Evolutionary conservation across 2,113 vertebrate genomes (phyloP).

Genomic region (Lethenteron camtschaticum): DNA sequence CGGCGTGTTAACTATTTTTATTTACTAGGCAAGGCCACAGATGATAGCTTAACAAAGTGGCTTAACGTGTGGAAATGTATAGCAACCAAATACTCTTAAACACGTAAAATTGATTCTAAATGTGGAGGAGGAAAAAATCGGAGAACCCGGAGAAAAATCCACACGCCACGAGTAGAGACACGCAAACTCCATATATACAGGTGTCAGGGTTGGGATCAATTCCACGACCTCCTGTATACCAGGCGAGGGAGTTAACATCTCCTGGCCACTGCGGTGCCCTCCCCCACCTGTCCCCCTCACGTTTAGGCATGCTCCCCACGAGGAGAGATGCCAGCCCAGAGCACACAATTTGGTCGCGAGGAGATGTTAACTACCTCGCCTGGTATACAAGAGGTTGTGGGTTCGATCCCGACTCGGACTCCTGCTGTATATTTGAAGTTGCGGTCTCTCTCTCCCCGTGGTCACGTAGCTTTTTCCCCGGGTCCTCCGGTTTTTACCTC

Average conservation of each 20-base stretch:
- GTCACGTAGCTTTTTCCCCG: neutral
- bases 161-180: no score
- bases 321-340: neutral
- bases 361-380: neutral
- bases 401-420: no score
- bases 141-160: no score
- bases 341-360: neutral
- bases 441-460: neutral
- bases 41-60: neutral
- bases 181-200: neutral
- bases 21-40: neutral
- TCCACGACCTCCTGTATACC: neutral
- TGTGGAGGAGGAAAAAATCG: no score
- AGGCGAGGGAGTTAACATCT: neutral
- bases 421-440: neutral
- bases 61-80: no score
- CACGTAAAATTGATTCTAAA: no score
- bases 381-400: neutral
- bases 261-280: no score
- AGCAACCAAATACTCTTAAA: no score
- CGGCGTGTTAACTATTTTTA: neutral
- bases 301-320: no score
- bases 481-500: rapidly evolving
- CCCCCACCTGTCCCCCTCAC: no score
- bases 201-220: neutral